Evolutionary conservation across 2,797 vertebrate species (phyloP), one percentile per base, ranked within the genome.

Genomic region (Fratercula arctica): DNA sequence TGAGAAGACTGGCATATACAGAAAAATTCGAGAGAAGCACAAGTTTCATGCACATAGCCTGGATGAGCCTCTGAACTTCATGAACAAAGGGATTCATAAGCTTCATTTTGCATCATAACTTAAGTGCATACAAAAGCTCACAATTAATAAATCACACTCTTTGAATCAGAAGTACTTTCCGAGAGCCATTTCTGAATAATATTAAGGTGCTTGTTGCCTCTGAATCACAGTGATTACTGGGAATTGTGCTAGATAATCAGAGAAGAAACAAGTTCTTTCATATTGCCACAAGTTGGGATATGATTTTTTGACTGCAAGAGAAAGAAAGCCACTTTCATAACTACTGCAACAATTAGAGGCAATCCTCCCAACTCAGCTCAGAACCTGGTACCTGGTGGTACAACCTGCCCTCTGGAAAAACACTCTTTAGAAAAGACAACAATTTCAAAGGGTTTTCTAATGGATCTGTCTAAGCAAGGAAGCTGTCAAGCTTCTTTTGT

Each of bases 131-230:
- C 59, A 80, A 77, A 93, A 89, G 28, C 15, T 64, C 87, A 39
- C 45, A 90, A 85, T 92, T 87, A 94, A 96, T 87, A 94, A 93
- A 92, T 94, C 84, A 57, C 50, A 57, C 28, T 93, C 79, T 85
- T 74, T 89, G 94, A 93, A 93, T 85, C 91, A 95, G 37, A 84
- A 92, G 39, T 50, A 74, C 73, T 87, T 94, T 93, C 84, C 3
- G 6, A 92, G 82, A 87, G 88, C 29, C 3, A 2, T 68, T 83
- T 96, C 95, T 94, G 77, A 90, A 77, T 45, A 76, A 79, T 64
- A 85, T 92, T 74, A 85, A 85, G 80, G 43, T 48, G 45, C 7
- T 80, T 85, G 60, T 80, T 85, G 60, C 45, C 83, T 61, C 45
- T 96, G 95, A 96, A 82, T 96, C 81, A 85, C 26, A 33, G 60